phyloP scores from a whole-genome alignment of 2,113 vertebrate species.

The Aptenodytes patagonicus region DNA sequence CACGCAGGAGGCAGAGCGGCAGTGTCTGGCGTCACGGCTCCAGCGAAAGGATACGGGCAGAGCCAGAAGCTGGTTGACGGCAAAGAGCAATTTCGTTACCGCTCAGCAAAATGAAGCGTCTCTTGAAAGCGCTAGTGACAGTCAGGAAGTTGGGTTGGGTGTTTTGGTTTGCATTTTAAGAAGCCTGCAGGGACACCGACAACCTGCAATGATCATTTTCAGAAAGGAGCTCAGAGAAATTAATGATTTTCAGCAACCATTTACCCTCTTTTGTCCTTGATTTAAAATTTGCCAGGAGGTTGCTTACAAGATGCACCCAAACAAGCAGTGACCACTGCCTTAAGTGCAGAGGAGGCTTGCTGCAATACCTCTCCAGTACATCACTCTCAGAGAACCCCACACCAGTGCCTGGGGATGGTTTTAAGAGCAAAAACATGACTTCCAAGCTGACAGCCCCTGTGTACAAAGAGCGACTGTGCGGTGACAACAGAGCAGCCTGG shows the following conservation, averaged over 20 bases:
- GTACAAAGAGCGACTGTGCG: not conserved
- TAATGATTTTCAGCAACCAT: not conserved
- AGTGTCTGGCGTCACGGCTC: not conserved
- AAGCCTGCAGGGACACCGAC: not conserved
- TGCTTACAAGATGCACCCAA: not conserved
- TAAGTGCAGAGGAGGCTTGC: not conserved
- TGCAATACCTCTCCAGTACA: not conserved
- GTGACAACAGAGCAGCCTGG: conserved; percentile 55
- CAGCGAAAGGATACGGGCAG: not conserved
- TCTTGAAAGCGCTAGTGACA: not conserved
- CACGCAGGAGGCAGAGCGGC: not conserved
- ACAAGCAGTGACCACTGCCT: not conserved
- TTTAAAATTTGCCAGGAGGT: not conserved
- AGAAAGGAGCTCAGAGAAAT: not conserved
- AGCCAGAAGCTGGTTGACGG: not conserved
- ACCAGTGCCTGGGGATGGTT: conserved; percentile 21
- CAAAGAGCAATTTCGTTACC: not conserved
- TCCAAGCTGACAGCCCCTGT: conserved; percentile 33
- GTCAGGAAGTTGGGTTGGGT: conserved; percentile 39
- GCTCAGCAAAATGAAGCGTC: not conserved
- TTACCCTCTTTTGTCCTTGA: conserved; percentile 20
- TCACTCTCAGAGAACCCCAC: not conserved
- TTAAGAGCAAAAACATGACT: conserved; percentile 34
- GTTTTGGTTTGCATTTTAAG: conserved; percentile 33
- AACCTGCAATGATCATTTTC: not conserved